phyloP scores from a whole-genome alignment of 2,888 invertebrate genomes.

The Fabriciana adippe region DNA sequence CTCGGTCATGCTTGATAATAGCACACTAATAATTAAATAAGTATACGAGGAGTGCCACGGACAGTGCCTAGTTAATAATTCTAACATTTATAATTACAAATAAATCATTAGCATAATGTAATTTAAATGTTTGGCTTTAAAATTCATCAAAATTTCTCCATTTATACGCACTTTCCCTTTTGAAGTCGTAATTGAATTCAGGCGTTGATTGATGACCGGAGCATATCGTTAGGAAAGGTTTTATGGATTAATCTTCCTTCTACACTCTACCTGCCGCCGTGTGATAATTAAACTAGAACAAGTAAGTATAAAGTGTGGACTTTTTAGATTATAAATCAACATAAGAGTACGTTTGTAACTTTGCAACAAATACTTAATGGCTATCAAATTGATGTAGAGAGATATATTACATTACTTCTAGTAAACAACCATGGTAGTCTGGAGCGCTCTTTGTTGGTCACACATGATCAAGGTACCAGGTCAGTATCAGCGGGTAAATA shows the following conservation, averaged over 20 bases:
- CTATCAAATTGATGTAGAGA: too few species aligned
- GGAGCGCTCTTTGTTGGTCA: too few species aligned
- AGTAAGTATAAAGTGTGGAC: not conserved
- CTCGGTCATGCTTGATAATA: too few species aligned
- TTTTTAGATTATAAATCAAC: not conserved
- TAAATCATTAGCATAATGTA: too few species aligned
- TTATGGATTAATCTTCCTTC: constrained; percentile 14
- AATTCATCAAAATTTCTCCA: not conserved
- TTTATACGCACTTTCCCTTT: constrained; percentile 16
- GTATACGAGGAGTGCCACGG: too few species aligned
- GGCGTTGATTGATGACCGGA: constrained; percentile 21
- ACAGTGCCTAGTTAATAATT: too few species aligned
- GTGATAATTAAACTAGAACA: constrained; percentile 4
- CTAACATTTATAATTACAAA: too few species aligned
- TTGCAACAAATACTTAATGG: not conserved
- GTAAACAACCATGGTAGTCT: too few species aligned
- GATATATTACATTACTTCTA: too few species aligned
- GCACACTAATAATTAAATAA: too few species aligned
- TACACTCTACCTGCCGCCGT: not conserved
- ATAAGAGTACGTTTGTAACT: not conserved
- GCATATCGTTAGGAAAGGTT: constrained; percentile 14
- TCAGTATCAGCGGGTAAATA: too few species aligned
- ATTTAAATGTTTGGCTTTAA: not conserved
- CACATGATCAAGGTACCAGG: too few species aligned
- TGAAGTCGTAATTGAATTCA: constrained; percentile 21